Conservation (phyloP, 2,797 vertebrate genomes). For the Phaenicophaeus curvirostris region DNA sequence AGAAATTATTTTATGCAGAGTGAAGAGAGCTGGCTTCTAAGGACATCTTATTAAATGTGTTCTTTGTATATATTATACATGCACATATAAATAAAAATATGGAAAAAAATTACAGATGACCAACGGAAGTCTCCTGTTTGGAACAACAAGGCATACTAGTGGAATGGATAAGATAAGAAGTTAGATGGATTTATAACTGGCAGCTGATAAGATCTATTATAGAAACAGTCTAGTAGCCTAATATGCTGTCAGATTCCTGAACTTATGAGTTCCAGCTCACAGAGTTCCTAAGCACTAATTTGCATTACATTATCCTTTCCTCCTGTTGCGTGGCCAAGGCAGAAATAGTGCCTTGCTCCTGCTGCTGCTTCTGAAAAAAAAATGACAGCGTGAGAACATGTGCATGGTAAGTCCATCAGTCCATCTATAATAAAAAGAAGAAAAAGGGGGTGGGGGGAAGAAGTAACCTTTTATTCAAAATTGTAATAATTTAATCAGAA, state of each 20-base stretch:
- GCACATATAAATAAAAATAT: not conserved
- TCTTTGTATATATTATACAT: not conserved
- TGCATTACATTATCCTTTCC: not conserved
- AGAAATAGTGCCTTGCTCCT: not conserved
- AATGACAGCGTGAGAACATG: not conserved
- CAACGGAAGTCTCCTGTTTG: not conserved
- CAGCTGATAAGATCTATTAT: not conserved
- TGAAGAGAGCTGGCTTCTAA: not conserved
- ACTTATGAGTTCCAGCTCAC: not conserved
- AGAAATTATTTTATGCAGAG: not conserved
- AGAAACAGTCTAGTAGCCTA: not conserved
- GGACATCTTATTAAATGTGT: not conserved
- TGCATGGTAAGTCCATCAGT: not conserved
- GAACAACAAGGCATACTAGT: not conserved
- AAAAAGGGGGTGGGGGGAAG: rapidly evolving
- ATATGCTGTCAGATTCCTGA: not conserved
- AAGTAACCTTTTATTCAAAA: not conserved
- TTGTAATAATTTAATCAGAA: not conserved
- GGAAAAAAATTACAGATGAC: not conserved
- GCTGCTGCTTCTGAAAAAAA: not conserved
- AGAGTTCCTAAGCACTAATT: not conserved
- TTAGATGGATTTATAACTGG: not conserved
- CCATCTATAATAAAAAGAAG: not conserved
- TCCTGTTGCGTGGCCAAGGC: not conserved
- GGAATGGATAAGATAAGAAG: not conserved